These are phyloP conservation scores for Hymenopus coronatus DNA, from an alignment of 2,888 invertebrate genomes.

Conservation along the genomic window DNA sequence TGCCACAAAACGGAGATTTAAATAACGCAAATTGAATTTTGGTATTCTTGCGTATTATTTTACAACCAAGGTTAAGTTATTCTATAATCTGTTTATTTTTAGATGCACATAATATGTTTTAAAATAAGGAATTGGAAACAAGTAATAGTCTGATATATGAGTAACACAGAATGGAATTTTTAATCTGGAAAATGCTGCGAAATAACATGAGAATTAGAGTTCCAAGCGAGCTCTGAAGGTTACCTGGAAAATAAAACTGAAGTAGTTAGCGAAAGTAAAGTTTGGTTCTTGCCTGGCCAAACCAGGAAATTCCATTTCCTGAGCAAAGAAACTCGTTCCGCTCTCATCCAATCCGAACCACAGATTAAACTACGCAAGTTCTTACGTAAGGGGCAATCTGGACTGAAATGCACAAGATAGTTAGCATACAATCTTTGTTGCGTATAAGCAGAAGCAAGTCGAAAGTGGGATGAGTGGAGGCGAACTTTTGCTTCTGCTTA, in stretches of 20 bases:
- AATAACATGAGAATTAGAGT: not conserved
- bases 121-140: no score
- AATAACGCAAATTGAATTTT: no score
- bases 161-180: not conserved
- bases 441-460: not conserved
- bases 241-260: not conserved
- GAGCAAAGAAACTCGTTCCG: not conserved
- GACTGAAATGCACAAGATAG: not conserved
- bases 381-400: not conserved
- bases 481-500: not conserved
- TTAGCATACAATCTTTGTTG: not conserved
- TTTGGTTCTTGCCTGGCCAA: not conserved
- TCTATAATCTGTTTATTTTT: no score
- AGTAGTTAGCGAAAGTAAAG: not conserved
- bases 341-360: not conserved
- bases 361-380: not conserved
- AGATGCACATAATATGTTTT: no score
- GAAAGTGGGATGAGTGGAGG: not conserved
- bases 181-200: not conserved
- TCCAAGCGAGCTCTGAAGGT: not conserved
- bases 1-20: no score
- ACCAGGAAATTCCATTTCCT: not conserved
- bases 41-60: no score
- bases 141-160: not conserved
- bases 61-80: no score